These are phyloP conservation scores for Heteronetta atricapilla DNA, from an alignment of 2,113 vertebrate genomes.

Conservation along the genomic window DNA sequence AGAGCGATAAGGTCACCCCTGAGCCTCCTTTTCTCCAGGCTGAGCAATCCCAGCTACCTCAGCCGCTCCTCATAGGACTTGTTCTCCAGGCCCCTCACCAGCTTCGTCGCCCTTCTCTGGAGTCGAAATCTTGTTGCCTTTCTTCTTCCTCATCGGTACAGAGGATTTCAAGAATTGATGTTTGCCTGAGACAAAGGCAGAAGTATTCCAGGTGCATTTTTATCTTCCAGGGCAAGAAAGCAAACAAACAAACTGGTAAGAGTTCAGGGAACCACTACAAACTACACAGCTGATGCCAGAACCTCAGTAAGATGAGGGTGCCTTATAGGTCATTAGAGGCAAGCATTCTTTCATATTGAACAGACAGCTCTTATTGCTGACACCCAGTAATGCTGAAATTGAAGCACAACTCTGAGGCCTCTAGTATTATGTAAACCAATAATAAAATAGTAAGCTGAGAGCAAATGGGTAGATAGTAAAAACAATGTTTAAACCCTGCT, in stretches of 20 bases:
- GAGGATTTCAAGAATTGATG: neutral
- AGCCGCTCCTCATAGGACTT: too few species aligned
- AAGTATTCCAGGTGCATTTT: neutral
- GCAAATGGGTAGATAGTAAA: neutral
- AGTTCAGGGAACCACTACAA: neutral
- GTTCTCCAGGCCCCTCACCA: too few species aligned
- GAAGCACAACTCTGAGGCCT: neutral
- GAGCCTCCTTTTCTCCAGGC: too few species aligned
- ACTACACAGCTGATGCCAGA: neutral
- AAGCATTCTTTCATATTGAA: neutral
- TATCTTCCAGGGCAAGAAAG: neutral
- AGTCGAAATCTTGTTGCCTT: neutral
- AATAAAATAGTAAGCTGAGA: neutral
- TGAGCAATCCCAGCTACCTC: too few species aligned
- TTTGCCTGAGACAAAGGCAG: neutral
- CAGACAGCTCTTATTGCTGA: neutral
- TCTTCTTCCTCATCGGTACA: neutral
- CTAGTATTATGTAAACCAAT: neutral
- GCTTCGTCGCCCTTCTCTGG: too few species aligned
- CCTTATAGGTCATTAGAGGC: accelerated
- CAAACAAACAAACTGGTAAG: neutral
- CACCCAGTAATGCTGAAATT: neutral
- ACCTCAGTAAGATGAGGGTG: neutral
- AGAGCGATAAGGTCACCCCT: too few species aligned
- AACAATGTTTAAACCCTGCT: neutral